Base-by-base conservation (phyloP, 2,113 vertebrate species). In the Deroptyus accipitrinus region DNA sequence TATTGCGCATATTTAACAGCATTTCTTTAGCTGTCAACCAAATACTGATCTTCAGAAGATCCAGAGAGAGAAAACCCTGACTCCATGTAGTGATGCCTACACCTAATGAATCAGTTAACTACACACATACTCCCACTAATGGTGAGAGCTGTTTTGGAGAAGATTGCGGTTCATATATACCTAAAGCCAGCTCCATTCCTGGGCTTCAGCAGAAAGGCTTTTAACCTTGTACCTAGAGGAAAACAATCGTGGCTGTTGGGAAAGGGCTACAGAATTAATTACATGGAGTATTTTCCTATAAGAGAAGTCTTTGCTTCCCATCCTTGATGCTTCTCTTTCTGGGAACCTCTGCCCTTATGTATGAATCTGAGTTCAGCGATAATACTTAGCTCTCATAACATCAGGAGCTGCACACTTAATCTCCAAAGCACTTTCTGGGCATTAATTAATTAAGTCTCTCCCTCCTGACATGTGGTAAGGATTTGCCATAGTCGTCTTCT, bases 171-270 rank as follows among this genome's bases (percentile, higher is more conserved):
- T 78, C 11, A 11, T 68, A 25, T 33, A 33, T 10, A 6, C 11
- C 31, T 95, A 73, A 94, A 55, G 14, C 23, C 55, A n/a, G 13
- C 68, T 39, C 84, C 13, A 72, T 41, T 89, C 80, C 10, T 44
- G 48, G 62, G 13, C 73, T 78, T 88, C 85, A 81, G 37, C 69
- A 97, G 95, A 93, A 95, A 90, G 80, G 22, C 57, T 78, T 91
- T 77, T 17, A 11, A 67, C 57, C 10, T 68, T 48, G 4, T 55
- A 59, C 9, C 35, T 39, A 15, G 70, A 83, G 55, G 28, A 90
- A 84, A 73, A 64, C 30, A 74, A 77, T 83, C 74, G 61, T 94
- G 81, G n/a, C 76, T 87, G 24, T 90, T 87, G 67, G 61, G 67
- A 95, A 77, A 73, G 77, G 70, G 16, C 82, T 81, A 35, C 83